Conservation (phyloP, 2,113 vertebrate species). For the Dinomys branickii region DNA sequence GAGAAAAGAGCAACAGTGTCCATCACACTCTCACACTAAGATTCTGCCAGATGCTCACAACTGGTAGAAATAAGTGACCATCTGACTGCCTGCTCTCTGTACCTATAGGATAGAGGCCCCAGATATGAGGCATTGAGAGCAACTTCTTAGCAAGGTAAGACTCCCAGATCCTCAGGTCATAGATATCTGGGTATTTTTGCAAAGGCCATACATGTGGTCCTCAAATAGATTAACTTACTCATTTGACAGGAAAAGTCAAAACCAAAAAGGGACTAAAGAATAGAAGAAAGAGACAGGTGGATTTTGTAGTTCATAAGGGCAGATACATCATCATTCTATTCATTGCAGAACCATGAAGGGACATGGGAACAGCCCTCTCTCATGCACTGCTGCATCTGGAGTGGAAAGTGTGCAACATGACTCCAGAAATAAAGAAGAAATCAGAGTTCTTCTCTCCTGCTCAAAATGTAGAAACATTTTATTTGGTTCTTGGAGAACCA, state of each 20-base stretch:
- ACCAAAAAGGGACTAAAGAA: not conserved
- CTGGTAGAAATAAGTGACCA: not conserved
- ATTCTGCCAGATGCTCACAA: not conserved
- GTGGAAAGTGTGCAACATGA: not conserved
- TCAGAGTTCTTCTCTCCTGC: not conserved
- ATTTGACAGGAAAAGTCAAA: not conserved
- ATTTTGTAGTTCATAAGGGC: not conserved
- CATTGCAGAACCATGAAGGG: not conserved
- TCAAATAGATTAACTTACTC: not conserved
- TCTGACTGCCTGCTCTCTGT: not conserved
- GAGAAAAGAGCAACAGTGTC: not conserved
- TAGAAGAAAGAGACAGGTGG: not conserved
- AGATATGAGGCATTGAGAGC: not conserved
- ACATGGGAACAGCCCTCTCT: fast-evolving
- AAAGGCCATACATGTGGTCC: not conserved
- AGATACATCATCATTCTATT: not conserved
- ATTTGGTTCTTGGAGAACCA: not conserved
- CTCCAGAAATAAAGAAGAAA: not conserved
- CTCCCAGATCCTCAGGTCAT: not conserved
- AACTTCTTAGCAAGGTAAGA: not conserved
- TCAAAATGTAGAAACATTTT: not conserved
- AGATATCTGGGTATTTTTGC: not conserved
- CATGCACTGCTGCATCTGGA: not conserved
- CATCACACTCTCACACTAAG: not conserved
- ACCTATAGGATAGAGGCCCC: not conserved